Conservation (phyloP, 2,113 vertebrate genomes). For the Thryonomys swinderianus region DNA sequence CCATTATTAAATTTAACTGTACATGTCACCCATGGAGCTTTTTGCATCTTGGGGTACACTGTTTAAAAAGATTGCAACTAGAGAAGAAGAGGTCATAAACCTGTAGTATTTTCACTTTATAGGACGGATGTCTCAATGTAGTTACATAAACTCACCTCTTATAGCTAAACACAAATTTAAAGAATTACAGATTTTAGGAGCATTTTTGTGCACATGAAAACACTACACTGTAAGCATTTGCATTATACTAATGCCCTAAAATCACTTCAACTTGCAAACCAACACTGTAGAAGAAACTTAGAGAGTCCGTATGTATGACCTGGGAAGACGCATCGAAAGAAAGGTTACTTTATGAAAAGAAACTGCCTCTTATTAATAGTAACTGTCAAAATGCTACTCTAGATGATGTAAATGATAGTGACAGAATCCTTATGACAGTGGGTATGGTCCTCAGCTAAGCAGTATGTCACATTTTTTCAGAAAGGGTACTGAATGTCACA, state of each 20-base stretch:
- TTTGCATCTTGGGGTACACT: slow-evolving; percentile 57
- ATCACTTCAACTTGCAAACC: slow-evolving; percentile 64
- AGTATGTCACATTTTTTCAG: slow-evolving; percentile 55
- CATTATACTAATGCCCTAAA: slow-evolving; percentile 60
- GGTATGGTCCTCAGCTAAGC: slow-evolving; percentile 60
- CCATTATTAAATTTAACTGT: slow-evolving; percentile 63
- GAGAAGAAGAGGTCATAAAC: slow-evolving; percentile 56
- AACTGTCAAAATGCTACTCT: slow-evolving; percentile 58
- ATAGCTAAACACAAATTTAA: slow-evolving; percentile 58
- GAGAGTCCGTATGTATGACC: slow-evolving; percentile 59
- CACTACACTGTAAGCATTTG: slow-evolving; percentile 56
- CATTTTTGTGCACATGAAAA: slow-evolving; percentile 63
- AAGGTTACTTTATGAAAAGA: slow-evolving; percentile 57
- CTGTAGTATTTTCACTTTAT: slow-evolving; percentile 57
- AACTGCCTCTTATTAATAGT: slow-evolving; percentile 56
- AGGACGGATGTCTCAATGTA: slow-evolving; percentile 48
- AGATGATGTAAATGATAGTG: not conserved
- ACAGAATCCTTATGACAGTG: slow-evolving; percentile 25
- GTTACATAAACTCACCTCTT: slow-evolving; percentile 54
- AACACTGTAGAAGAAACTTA: slow-evolving; percentile 61
- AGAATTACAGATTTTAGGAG: slow-evolving; percentile 61
- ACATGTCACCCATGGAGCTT: slow-evolving; percentile 34
- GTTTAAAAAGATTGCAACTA: slow-evolving; percentile 51
- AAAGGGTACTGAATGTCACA: slow-evolving; percentile 41
- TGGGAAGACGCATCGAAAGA: slow-evolving; percentile 64